Evolutionary conservation across 2,797 vertebrate species (phyloP), one percentile per base, ranked within the genome.

Genomic region (Caiman crocodilus): DNA sequence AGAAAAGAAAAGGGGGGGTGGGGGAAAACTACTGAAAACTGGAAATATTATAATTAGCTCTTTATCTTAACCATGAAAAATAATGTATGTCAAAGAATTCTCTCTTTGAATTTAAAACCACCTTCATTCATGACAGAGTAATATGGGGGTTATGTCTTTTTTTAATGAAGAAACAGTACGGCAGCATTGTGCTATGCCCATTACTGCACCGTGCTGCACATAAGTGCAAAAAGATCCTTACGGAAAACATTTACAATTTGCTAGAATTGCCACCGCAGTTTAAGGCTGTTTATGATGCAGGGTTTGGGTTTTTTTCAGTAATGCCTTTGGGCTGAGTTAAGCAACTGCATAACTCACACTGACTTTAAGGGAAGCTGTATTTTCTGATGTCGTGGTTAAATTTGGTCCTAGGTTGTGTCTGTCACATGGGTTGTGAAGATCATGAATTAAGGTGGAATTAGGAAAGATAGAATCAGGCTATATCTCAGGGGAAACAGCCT

Each of bases 1-100:
- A 89, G 88, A 79, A 25, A 90, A 92, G 65, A 1, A 82, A 88
- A 28, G 79, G 67, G 6, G 42, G 42, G 42, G 42, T 42, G 42
- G 58, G 35, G 82, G 85, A 90, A 82, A 88, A 90, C 91, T 88
- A 76, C 74, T 63, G 84, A 89, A 67, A 88, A 75, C 87, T 88
- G 80, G 56, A 73, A 92, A 32, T 23, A 26, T 92, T 93, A 65
- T 82, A 89, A 61, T 73, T 30, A 87, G 26, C 56, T 75, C 61
- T 82, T 80, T 65, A 67, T 85, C 87, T 92, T 91, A 90, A 81
- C 23, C 76, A 61, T 69, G 13, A 65, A 2, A 17, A 13, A n/a
- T 4, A 86, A 55, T 63, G 60, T 1, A 13, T 42, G 82, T 78
- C 58, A 82, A 64, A 74, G 60, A 63, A 16, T 82, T 80, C 87